phyloP scores from a whole-genome alignment of 2,113 vertebrate genomes.

The Periophthalmus modestus region DNA sequence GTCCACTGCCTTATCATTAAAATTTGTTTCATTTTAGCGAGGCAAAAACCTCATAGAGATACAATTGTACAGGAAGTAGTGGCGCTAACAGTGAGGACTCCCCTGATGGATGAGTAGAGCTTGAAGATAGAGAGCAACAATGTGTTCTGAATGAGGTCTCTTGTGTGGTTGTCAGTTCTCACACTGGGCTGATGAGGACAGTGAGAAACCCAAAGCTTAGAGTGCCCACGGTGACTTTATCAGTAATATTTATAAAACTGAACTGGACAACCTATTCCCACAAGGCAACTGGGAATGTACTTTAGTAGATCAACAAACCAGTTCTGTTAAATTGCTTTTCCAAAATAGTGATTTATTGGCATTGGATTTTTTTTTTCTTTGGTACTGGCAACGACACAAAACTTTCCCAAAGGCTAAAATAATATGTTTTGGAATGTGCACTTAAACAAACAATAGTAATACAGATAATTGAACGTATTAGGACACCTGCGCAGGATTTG shows the following conservation, averaged over 20 bases:
- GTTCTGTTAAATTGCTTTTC: not conserved
- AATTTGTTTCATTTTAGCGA: too few species aligned
- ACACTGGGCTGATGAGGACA: constrained; percentile 34
- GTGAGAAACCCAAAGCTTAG: not conserved
- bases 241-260: not conserved
- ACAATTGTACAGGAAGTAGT: too few species aligned
- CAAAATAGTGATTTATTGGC: constrained; percentile 12
- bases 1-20: too few species aligned
- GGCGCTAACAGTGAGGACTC: too few species aligned
- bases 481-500: not conserved
- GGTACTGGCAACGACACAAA: not conserved
- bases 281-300: not conserved
- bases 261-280: not conserved
- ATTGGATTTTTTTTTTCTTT: not conserved
- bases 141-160: constrained; percentile 31
- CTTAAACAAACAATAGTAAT: not conserved
- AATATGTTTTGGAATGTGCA: not conserved
- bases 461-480: not conserved
- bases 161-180: constrained; percentile 60
- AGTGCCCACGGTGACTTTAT: not conserved
- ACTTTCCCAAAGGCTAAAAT: not conserved
- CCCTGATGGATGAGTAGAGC: too few species aligned
- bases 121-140: constrained; percentile 18
- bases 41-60: too few species aligned
- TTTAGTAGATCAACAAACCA: not conserved